phyloP scores from a whole-genome alignment of 2,113 vertebrate genomes.

The Pipra filicauda region DNA sequence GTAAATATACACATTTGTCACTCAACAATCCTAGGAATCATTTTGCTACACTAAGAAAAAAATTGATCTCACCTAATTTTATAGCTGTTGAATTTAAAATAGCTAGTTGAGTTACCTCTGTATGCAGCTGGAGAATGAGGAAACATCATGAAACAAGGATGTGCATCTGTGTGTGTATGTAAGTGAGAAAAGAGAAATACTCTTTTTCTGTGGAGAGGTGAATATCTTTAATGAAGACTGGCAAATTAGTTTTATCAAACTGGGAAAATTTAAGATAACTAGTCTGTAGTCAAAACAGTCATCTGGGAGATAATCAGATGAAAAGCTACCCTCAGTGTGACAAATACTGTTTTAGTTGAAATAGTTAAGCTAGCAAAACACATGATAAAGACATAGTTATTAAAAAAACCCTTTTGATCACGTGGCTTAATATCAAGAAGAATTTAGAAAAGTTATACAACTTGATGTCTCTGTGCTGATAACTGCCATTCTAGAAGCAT shows the following conservation, averaged over 20 bases:
- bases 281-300: background rate
- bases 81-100: background rate
- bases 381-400: background rate
- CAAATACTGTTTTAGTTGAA: background rate
- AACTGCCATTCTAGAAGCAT: background rate
- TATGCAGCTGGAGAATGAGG: background rate
- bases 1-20: background rate
- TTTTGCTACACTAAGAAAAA: background rate
- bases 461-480: background rate
- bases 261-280: background rate
- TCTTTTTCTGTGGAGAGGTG: background rate
- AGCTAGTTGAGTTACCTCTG: background rate
- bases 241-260: background rate
- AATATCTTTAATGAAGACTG: background rate
- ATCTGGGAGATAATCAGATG: background rate
- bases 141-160: background rate
- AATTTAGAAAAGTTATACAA: background rate
- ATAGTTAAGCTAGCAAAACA: background rate
- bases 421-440: background rate
- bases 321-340: background rate
- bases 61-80: background rate
- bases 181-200: background rate
- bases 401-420: background rate
- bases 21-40: background rate
- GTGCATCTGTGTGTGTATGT: accelerated